These are phyloP conservation scores for Phyllotreta striolata DNA, from an alignment of 2,888 invertebrate species.

Conservation along the genomic window DNA sequence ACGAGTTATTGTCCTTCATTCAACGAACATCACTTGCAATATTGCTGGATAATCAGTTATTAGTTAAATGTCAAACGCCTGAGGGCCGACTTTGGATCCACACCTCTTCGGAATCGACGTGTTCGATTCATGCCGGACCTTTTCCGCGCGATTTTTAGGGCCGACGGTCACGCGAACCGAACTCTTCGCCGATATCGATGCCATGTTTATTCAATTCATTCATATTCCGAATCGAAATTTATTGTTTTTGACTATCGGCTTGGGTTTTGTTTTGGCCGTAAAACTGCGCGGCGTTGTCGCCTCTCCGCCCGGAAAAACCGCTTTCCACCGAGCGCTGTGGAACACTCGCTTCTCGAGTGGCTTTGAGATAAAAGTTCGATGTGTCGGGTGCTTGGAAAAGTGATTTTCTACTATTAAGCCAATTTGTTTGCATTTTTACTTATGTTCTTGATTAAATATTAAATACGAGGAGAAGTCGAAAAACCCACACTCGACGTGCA, in stretches of 20 bases:
- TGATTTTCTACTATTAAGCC: no score
- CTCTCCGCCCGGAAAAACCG: background rate
- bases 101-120: conserved; percentile 21
- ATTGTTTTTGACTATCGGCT: conserved; percentile 36
- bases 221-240: conserved; percentile 24
- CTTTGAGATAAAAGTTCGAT: no score
- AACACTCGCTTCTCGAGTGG: no score
- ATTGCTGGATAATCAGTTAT: conserved; percentile 28
- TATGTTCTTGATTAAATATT: no score
- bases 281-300: conserved; percentile 32
- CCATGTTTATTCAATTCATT: conserved; percentile 9
- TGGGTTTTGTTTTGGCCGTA: conserved; percentile 34
- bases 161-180: background rate
- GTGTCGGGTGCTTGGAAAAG: no score
- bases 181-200: background rate
- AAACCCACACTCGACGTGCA: no score
- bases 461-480: no score
- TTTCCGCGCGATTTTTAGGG: background rate
- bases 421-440: no score
- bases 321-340: background rate
- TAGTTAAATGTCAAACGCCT: conserved; percentile 37
- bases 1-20: background rate
- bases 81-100: conserved; percentile 30
- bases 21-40: conserved; percentile 9
- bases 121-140: conserved; percentile 6